Percentiles rank a stretch among this genome's conserved stretches.
Conservation (phyloP, 1,140 invertebrate species). For the Arctopsyche grandis region DNA sequence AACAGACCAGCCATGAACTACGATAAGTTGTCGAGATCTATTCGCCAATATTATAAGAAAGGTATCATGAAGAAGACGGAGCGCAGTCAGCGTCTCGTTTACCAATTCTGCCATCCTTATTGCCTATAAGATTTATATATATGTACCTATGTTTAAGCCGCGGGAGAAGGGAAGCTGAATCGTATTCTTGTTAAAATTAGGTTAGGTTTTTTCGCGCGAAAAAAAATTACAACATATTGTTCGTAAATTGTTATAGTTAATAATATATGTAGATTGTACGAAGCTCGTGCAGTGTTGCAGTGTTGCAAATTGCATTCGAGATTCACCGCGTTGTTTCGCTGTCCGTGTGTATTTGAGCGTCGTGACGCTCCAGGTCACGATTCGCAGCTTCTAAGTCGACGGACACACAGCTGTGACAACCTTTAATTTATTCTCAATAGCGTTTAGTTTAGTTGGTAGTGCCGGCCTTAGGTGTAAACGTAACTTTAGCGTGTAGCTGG, state of each 20-base stretch:
- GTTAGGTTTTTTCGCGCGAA: conserved; percentile 22
- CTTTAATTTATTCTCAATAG: conserved; percentile 47
- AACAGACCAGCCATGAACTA: conserved; percentile 99
- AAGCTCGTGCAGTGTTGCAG: conserved; percentile 26
- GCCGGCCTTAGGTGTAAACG: conserved; percentile 41
- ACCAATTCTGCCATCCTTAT: conserved; percentile 98
- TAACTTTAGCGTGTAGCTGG: conserved; percentile 19
- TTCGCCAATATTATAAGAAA: conserved; percentile 99
- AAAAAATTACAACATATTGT: background rate
- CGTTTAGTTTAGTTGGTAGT: conserved; percentile 29
- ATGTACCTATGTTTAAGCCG: background rate
- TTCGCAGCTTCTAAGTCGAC: conserved; percentile 50
- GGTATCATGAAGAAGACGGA: conserved; percentile 99
- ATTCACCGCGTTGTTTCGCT: conserved; percentile 21
- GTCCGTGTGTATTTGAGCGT: conserved; percentile 46
- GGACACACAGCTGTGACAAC: conserved; percentile 42
- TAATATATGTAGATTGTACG: background rate
- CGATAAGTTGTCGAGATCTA: conserved; percentile 97
- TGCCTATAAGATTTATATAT: conserved; percentile 70
- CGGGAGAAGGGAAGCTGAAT: background rate
- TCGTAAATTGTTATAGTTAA: background rate
- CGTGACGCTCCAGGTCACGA: conserved; percentile 52
- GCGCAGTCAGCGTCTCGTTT: conserved; percentile 96
- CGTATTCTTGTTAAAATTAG: background rate
- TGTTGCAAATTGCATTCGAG: conserved; percentile 24